Evolutionary conservation across 37 sponge, comb jelly and placozoan species (phyloP), one percentile per base, ranked within the genome.

Genomic region (Petrosia ficiformis): DNA sequence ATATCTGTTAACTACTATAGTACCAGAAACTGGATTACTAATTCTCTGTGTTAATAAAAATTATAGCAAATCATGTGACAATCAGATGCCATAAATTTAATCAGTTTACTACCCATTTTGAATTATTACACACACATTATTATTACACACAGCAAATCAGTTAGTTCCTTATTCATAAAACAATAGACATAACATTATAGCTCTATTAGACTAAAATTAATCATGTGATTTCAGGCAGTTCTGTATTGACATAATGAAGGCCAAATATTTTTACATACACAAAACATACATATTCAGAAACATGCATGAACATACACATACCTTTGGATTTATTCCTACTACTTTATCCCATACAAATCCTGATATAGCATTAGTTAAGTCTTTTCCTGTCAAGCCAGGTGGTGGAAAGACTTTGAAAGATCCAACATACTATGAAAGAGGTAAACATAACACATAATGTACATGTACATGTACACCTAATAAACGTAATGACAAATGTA

Each of bases 1-100:
- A 22, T 61, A 29, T 61, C 63, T 61, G 63, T 61, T 61, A n/a
- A 61, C n/a, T 5, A 26, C 5, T 29, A 61, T 26, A 26, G 63
- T n/a, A 14, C 33, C 6, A 39, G 39, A 43, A 1, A 22, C 14
- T 32, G 40, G 42, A 22, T 29, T 30, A 8, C 52, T 16, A 11
- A 38, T 38, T 26, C 43, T 71, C 71, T 26, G 72, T 59, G 26
- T 68, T 31, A 28, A 78, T 35, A 28, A 70, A 58, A 19, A 78
- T 29, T 21, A 78, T 48, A 48, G 54, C 16, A 16, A 48, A 48
- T 16, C 10, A 48, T 16, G 54, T 19, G 54, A 10, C n/a, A n/a
- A n/a, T n/a, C n/a, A n/a, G n/a, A n/a, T n/a, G n/a, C n/a, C n/a
- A n/a, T n/a, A n/a, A n/a, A n/a, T n/a, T n/a, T n/a, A n/a, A n/a